phyloP scores from a whole-genome alignment of 2,888 invertebrate species.

The Andrena chrysosceles region DNA sequence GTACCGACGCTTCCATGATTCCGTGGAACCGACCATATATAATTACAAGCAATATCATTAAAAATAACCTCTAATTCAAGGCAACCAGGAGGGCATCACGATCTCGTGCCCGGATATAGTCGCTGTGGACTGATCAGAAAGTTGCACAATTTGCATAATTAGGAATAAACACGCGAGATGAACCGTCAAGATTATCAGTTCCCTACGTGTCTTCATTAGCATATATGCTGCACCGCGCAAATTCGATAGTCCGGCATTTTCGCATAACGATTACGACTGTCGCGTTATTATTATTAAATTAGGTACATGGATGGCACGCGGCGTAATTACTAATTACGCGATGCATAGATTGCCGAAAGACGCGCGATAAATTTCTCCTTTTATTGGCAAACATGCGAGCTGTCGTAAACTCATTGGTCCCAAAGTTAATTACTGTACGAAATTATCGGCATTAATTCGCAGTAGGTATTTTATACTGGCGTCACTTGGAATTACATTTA shows the following conservation, averaged over 20 bases:
- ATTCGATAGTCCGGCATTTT: conserved; percentile 1
- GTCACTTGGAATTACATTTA: too few relatives aligned
- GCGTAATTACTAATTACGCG: neutral
- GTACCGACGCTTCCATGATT: conserved; percentile 3
- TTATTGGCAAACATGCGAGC: neutral
- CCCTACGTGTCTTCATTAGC: conserved; percentile 67
- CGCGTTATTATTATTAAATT: neutral
- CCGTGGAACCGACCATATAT: conserved; percentile 35
- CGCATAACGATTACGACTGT: neutral
- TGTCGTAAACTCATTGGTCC: too few relatives aligned
- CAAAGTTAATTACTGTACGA: too few relatives aligned
- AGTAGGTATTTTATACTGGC: too few relatives aligned
- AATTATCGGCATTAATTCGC: too few relatives aligned
- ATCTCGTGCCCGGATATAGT: conserved; percentile 61
- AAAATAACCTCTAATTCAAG: conserved; percentile 58
- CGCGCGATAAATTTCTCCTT: neutral
- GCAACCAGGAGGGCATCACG: conserved; percentile 52
- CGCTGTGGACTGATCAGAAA: conserved; percentile 60
- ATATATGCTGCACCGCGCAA: conserved; percentile 50
- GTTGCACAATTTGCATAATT: conserved; percentile 69
- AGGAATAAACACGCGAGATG: conserved; percentile 69
- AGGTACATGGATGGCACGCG: neutral
- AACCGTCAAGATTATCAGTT: conserved; percentile 67
- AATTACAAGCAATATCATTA: conserved; percentile 68
- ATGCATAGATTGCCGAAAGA: neutral